These are phyloP conservation scores for Nemotelus nigrinus DNA, from an alignment of 2,888 invertebrate genomes.

Conservation along the genomic window DNA sequence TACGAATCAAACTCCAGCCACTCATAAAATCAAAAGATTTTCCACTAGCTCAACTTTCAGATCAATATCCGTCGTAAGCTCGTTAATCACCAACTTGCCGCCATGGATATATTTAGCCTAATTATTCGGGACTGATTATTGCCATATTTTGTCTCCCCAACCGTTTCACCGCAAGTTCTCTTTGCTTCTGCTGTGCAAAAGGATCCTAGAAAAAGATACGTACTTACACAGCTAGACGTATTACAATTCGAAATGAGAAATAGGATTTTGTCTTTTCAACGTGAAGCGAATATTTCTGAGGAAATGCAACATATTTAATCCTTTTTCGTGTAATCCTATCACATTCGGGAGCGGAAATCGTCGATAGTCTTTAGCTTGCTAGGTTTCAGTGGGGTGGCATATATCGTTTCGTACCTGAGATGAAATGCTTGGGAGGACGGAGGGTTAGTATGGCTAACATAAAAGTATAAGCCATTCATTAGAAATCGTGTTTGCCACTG, in stretches of 20 bases:
- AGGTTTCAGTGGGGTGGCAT: neutral
- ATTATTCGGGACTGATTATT: constrained; percentile 26
- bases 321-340: constrained; percentile 25
- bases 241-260: constrained; percentile 22
- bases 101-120: constrained; percentile 9
- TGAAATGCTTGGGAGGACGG: neutral
- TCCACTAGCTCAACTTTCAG: constrained; percentile 7
- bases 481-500: constrained; percentile 9
- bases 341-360: neutral
- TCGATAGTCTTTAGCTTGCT: neutral
- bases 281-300: neutral
- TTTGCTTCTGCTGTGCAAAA: neutral
- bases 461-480: constrained; percentile 23
- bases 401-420: neutral
- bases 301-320: constrained; percentile 24
- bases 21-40: constrained; percentile 12
- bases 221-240: neutral
- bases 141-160: too few species aligned
- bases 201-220: neutral
- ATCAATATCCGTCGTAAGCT: constrained; percentile 22
- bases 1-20: neutral
- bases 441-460: neutral
- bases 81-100: constrained; percentile 12
- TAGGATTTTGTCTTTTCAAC: constrained; percentile 20
- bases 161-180: too few species aligned